A percentile compares a stretch with the other conserved stretches of the same genome.
phyloP scores from a whole-genome alignment of 1,140 invertebrate species.

The Drosophila trapezifrons region DNA sequence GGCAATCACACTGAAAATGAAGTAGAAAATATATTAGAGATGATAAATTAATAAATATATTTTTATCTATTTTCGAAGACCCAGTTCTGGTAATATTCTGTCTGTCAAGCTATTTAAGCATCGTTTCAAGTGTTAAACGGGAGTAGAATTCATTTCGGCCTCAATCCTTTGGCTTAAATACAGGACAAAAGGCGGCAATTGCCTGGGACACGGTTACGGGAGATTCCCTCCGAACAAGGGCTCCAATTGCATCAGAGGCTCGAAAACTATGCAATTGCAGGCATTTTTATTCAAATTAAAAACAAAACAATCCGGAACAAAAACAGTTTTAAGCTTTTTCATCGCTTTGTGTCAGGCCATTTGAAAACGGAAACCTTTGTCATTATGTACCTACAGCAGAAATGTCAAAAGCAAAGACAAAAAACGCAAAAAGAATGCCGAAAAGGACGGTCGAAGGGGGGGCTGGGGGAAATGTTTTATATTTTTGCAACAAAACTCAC shows the following conservation, averaged over 20 bases:
- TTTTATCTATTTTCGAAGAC: not conserved
- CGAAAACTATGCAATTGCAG: conserved; percentile 53
- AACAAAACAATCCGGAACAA: conserved; percentile 37
- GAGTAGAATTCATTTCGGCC: not conserved
- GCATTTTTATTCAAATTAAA: conserved; percentile 64
- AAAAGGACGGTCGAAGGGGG: conserved; percentile 24
- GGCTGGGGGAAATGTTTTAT: conserved; percentile 64
- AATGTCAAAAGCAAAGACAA: conserved; percentile 53
- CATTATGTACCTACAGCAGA: conserved; percentile 64
- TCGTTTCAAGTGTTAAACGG: not conserved
- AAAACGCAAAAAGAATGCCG: conserved; percentile 39
- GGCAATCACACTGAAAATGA: not conserved
- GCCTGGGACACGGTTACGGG: conserved; percentile 29
- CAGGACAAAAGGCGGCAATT: conserved; percentile 17
- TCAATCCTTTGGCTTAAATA: not conserved
- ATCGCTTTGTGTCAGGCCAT: conserved; percentile 49
- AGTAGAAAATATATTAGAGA: not conserved
- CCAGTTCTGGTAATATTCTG: too few species aligned
- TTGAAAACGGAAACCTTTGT: conserved; percentile 75
- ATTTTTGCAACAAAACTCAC: conserved; percentile 75
- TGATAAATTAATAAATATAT: too few species aligned
- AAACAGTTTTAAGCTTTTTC: conserved; percentile 64
- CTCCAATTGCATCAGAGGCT: conserved; percentile 44
- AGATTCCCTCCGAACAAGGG: conserved; percentile 28
- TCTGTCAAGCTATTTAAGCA: not conserved